Evolutionary conservation across 2,113 vertebrate genomes (phyloP), one percentile per base, ranked within the genome.

Genomic region (Thermophis baileyi): DNA sequence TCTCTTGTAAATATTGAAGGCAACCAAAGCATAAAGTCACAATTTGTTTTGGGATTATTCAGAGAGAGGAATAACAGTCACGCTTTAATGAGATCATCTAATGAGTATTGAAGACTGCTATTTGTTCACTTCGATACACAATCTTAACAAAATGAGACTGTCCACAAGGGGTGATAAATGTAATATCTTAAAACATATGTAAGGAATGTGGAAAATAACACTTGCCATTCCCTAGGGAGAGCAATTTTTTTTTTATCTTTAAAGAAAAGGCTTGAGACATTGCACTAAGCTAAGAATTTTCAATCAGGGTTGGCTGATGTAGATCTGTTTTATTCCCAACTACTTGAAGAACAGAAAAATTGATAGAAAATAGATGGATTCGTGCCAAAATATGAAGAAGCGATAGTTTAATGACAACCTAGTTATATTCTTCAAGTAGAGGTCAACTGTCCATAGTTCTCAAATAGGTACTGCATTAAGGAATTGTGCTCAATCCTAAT

Each of bases 11-110:
- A 87, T 50, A 44, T 4, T 95, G 91, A 44, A 85, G 89, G 87
- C 88, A 93, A 94, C 91, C 30, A 20, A 94, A 93, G 74, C 90
- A 30, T 51, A 35, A 47, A 47, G n/a, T 63, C 55, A 85, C 85
- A 91, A 87, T 94, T 89, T 91, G 44, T 87, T 94, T 89, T 85
- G n/a, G 88, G 87, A 46, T 92, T 47, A 94, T 89, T 95, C 87
- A 94, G 74, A 91, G 74, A 91, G 51, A 85, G 54, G 90, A 95
- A 93, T 89, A 47, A 60, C 44, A 46, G 90, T 54, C 85, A 91
- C 60, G 91, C 86, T 40, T 94, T 69, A 89, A 93, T 35, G 87
- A 85, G 4, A 88, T 92, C 9, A 40, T 47, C 8, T 44, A 94
- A 90, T 87, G 92, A 91, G 89, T 87, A 47, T 85, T 87, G 93